Percentiles rank a stretch among this genome's conserved stretches.
Evolutionary conservation across 2,888 invertebrate species (phyloP).

Genomic region (Baronia brevicornis): DNA sequence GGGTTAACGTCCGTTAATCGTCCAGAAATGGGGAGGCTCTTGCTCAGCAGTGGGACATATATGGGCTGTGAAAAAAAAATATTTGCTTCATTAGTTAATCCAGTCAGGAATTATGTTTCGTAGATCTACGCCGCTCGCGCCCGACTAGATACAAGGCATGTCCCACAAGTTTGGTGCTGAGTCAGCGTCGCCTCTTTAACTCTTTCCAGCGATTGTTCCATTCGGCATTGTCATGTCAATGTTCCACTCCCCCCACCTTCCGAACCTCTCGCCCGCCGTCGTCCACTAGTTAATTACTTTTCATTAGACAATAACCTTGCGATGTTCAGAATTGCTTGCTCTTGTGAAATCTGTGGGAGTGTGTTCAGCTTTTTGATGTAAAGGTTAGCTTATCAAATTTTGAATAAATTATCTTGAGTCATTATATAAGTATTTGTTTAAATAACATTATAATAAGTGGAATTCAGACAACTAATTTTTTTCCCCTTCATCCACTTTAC

Average conservation of each 20-base stretch:
- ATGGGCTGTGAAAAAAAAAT: slow-evolving; percentile 15
- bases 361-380: neutral
- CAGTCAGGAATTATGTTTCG: no score
- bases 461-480: no score
- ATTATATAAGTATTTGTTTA: no score
- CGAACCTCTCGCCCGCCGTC: slow-evolving; percentile 17
- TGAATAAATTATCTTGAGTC: no score
- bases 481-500: no score
- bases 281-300: slow-evolving; percentile 66
- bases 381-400: no score
- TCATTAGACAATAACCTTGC: slow-evolving; percentile 65
- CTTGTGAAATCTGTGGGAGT: slow-evolving; percentile 29
- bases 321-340: slow-evolving; percentile 29
- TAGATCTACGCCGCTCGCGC: slow-evolving; percentile 21
- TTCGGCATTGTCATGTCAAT: slow-evolving; percentile 67
- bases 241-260: slow-evolving; percentile 28
- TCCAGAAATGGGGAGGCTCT: no score
- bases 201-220: slow-evolving; percentile 67
- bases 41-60: no score
- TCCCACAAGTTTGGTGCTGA: slow-evolving; percentile 57
- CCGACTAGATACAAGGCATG: slow-evolving; percentile 51
- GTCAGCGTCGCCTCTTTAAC: slow-evolving; percentile 68
- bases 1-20: no score
- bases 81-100: no score
- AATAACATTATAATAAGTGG: no score